phyloP scores from a whole-genome alignment of 2,888 invertebrate species.

The Petrolisthes cinctipes region DNA sequence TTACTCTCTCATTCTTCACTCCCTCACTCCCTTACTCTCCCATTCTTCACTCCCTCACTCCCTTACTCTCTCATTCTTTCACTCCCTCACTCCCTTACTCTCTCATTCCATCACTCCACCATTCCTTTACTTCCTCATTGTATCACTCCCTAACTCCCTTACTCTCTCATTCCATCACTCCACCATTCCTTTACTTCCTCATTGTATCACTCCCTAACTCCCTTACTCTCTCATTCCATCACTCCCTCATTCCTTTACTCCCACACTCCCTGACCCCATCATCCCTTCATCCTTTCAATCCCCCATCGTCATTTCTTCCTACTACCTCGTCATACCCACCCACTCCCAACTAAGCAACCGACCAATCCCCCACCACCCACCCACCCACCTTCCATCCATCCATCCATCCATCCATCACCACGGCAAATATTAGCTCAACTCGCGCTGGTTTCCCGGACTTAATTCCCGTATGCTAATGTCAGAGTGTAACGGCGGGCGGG shows the following conservation, averaged over 20 bases:
- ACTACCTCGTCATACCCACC: no score
- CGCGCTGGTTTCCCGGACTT: background rate
- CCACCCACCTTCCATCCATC: no score
- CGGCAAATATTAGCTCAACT: background rate
- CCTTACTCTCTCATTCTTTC: background rate
- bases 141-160: background rate
- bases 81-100: background rate
- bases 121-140: background rate
- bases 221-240: background rate
- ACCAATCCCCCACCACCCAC: background rate
- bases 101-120: background rate
- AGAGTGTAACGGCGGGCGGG: background rate
- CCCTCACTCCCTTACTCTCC: background rate
- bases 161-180: background rate
- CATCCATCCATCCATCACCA: no score
- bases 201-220: background rate
- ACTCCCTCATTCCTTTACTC: background rate
- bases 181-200: background rate
- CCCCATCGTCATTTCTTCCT: background rate
- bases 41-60: conserved; percentile 6
- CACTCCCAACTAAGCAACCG: background rate
- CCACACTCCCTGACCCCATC: background rate
- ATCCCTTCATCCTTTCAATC: no score
- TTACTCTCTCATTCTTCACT: background rate
- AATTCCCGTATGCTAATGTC: background rate